Evolutionary conservation across 2,888 invertebrate species (phyloP), one percentile per base, ranked within the genome.

Genomic region (Papilio protenor): DNA sequence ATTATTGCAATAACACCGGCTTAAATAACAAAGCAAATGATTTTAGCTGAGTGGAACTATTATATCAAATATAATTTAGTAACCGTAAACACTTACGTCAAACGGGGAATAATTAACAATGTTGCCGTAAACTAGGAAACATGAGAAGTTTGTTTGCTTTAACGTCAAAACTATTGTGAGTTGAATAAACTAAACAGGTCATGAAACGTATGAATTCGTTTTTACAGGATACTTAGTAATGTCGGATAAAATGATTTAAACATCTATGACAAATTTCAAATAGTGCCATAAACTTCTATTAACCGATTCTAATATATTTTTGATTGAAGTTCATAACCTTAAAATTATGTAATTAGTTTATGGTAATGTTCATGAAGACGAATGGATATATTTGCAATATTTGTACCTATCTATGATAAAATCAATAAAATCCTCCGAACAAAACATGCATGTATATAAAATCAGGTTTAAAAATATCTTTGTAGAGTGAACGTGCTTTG

Each of bases 91-190:
- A 71, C n/a, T 64, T 61, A 74, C 33, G 27, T 23, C n/a, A 59
- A 70, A 45, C 47, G 33, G n/a, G 14, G 49, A 61, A 76, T 76
- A 76, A 61, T 76, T 76, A 61, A 76, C 57, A 61, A 76, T 33
- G 49, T 61, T 57, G 49, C 49, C 27, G 57, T 33, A 59, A 47
- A 76, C 45, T 75, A 40, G 40, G 66, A 70, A 70, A 57, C 47
- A 76, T 59, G 59, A 45, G 57, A 70, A 18, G 70, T 76, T 47
- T 69, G 47, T 76, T 76, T 75, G 55, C 21, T 55, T n/a, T 66
- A 45, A 45, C n/a, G 45, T 66, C 45, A 45, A 66, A 66, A 40
- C 45, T 45, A 66, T 21, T 66, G 45, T 12, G 66, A 45, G n/a
- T 45, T 66, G 10, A n/a, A 66, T 33, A 40, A 66, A 66, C n/a